These are phyloP conservation scores for Calliopum simillimum DNA, from an alignment of 2,888 invertebrate species.

Conservation along the genomic window DNA sequence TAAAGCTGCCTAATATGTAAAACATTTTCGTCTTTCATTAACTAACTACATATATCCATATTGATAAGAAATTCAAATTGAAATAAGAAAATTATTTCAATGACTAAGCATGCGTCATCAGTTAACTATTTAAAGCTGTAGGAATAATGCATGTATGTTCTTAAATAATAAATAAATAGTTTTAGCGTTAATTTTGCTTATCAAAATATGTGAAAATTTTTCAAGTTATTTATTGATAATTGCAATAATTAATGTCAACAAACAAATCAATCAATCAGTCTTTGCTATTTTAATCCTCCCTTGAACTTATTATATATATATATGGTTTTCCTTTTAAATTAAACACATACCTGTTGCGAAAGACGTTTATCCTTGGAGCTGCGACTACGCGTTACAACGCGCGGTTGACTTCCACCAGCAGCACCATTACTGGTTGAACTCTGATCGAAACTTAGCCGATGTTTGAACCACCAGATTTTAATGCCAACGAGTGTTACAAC, in stretches of 20 bases:
- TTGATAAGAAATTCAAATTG: too few species aligned
- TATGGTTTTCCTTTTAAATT: neutral
- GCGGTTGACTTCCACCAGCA: conserved; percentile 41
- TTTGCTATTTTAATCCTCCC: neutral
- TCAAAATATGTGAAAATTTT: too few species aligned
- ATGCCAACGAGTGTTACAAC: conserved; percentile 64
- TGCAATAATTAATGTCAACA: too few species aligned
- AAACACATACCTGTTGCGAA: conserved; percentile 48
- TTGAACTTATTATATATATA: neutral
- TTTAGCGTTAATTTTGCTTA: too few species aligned
- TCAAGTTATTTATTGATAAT: too few species aligned
- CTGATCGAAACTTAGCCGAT: conserved; percentile 61
- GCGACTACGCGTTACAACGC: conserved; percentile 38
- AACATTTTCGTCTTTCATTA: too few species aligned
- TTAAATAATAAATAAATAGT: too few species aligned
- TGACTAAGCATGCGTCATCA: too few species aligned
- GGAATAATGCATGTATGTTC: too few species aligned
- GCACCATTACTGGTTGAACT: conserved; percentile 45
- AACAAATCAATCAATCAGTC: neutral
- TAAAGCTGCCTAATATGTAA: too few species aligned
- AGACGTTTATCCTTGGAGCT: conserved; percentile 46
- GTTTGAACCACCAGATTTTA: conserved; percentile 69
- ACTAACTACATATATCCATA: neutral
- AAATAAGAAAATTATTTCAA: too few species aligned
- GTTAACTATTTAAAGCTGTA: too few species aligned